These are phyloP conservation scores for Crenuchus spilurus DNA, from an alignment of 2,797 vertebrate genomes.

Conservation along the genomic window DNA sequence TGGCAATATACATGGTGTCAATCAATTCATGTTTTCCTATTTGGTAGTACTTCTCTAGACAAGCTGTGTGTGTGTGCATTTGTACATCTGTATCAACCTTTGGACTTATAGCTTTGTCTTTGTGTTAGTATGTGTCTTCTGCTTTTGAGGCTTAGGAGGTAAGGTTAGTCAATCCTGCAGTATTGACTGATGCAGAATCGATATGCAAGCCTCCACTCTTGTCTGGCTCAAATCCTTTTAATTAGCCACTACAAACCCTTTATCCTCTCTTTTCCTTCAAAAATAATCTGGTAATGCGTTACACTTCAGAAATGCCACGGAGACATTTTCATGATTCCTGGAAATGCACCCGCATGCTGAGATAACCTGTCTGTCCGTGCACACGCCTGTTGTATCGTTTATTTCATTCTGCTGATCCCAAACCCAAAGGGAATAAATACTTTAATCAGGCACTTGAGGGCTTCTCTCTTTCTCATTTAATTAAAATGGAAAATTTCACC, in stretches of 20 bases:
- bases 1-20: too few relatives aligned
- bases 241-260: neutral
- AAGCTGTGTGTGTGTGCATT: too few relatives aligned
- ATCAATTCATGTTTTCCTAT: too few relatives aligned
- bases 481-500: neutral
- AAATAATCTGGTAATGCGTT: neutral
- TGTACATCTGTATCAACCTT: too few relatives aligned
- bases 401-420: neutral
- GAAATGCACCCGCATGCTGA: neutral
- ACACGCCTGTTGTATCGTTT: neutral
- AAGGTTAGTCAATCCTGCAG: neutral
- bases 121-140: neutral
- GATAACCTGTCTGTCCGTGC: neutral
- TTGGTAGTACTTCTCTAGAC: too few relatives aligned
- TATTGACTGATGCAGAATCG: neutral
- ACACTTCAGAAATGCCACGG: neutral
- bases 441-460: neutral
- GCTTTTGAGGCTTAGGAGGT: neutral
- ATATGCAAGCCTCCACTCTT: neutral
- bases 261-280: neutral
- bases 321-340: neutral
- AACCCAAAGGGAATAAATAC: neutral
- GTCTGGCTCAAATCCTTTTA: neutral
- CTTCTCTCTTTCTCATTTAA: neutral
- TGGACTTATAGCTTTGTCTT: too few relatives aligned